phyloP scores from a whole-genome alignment of 2,797 vertebrate genomes.

The Bovichtus variegatus region DNA sequence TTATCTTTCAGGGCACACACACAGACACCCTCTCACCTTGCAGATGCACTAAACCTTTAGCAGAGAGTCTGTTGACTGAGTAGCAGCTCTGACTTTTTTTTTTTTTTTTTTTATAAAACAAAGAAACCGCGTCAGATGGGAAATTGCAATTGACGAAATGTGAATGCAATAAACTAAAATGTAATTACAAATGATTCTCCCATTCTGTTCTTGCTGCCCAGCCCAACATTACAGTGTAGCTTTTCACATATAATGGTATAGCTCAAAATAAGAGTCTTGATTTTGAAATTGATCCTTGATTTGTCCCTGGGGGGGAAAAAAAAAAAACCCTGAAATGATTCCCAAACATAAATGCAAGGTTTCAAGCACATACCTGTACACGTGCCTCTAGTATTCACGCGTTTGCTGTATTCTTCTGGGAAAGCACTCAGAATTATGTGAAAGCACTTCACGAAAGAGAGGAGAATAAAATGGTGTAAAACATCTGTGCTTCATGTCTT shows the following conservation, averaged over 20 bases:
- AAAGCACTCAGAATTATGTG: conserved; percentile 2
- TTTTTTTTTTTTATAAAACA: not conserved
- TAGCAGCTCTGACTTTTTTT: conserved; percentile 19
- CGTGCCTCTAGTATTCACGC: not conserved
- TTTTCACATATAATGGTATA: not conserved
- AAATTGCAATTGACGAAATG: conserved; percentile 1
- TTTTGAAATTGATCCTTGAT: not conserved
- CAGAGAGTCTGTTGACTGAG: conserved; percentile 13
- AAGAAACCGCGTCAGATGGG: not conserved
- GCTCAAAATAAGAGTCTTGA: not conserved
- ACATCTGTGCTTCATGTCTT: conserved; percentile 37
- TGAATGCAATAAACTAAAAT: conserved; percentile 10
- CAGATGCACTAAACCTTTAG: conserved; percentile 27
- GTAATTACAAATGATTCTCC: not conserved
- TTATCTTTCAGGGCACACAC: conserved; percentile 51
- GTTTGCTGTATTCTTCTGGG: conserved; percentile 11
- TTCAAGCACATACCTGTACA: not conserved
- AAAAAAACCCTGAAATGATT: not conserved
- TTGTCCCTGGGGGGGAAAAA: too few relatives aligned
- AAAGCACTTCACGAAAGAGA: not conserved
- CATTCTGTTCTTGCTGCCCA: not conserved
- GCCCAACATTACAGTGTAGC: not conserved
- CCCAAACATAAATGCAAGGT: not conserved
- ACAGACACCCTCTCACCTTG: conserved; percentile 26
- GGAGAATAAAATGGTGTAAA: conserved; percentile 24